These are phyloP conservation scores for Rhinichthys osculus DNA, from an alignment of 2,797 vertebrate species.

Conservation along the genomic window DNA sequence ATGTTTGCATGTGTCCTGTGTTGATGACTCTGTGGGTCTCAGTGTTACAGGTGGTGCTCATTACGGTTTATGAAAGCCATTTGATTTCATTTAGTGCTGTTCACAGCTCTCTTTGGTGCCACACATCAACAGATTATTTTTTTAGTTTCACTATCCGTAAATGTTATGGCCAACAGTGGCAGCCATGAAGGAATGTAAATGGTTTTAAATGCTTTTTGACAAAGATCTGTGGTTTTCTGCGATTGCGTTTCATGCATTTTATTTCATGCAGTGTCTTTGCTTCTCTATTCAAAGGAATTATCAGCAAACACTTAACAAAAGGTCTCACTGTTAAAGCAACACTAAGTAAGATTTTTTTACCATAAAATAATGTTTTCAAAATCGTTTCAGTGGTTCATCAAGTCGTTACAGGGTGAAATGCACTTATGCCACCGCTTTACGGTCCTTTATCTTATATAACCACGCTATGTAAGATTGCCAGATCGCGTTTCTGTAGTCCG, in stretches of 20 bases:
- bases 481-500: too few species aligned
- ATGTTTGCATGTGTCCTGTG: conserved; percentile 65
- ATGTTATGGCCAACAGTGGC: conserved; percentile 57
- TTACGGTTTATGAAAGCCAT: conserved; percentile 68
- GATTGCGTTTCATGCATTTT: not conserved
- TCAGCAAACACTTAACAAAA: not conserved
- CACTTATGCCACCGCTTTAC: too few species aligned
- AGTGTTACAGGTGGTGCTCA: conserved; percentile 67
- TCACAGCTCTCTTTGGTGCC: conserved; percentile 59
- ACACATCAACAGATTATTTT: conserved; percentile 60
- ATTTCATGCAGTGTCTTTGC: not conserved
- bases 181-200: conserved; percentile 33
- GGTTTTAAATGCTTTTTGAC: conserved; percentile 24
- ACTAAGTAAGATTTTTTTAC: too few species aligned
- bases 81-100: conserved; percentile 66
- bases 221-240: conserved; percentile 24
- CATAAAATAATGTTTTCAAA: too few species aligned
- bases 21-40: conserved; percentile 57
- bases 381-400: too few species aligned
- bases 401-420: too few species aligned
- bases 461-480: too few species aligned
- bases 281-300: not conserved
- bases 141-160: conserved; percentile 61
- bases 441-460: too few species aligned
- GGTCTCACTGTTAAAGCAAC: not conserved